These are phyloP conservation scores for Pocillopora verrucosa DNA, from an alignment of 64 coral and sea anemone genomes.

Conservation along the genomic window DNA sequence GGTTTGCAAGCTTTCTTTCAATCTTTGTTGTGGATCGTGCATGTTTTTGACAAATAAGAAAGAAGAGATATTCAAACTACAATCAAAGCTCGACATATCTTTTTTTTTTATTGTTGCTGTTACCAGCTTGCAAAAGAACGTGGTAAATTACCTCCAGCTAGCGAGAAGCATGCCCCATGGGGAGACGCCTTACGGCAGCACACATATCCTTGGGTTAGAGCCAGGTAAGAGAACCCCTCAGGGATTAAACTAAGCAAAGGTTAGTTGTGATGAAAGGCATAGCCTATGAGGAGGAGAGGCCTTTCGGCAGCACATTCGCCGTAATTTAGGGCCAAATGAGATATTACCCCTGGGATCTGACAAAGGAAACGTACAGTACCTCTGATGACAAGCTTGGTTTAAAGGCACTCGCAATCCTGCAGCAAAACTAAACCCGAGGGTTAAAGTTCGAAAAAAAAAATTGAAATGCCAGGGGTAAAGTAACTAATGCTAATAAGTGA, in stretches of 20 bases:
- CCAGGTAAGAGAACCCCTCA: not conserved
- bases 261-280: conserved; percentile 1
- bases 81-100: not conserved
- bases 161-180: conserved; percentile 35
- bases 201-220: conserved; percentile 47
- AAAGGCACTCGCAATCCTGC: no score
- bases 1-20: no score
- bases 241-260: not conserved
- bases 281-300: not conserved
- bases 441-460: no score
- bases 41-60: no score
- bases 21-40: no score
- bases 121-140: conserved; percentile 45
- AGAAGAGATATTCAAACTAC: not conserved
- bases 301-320: not conserved
- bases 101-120: not conserved
- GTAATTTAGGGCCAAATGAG: conserved; percentile 17
- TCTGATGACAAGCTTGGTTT: no score
- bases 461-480: not conserved
- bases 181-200: conserved; percentile 39
- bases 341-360: no score
- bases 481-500: no score
- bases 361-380: no score
- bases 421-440: no score
- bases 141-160: conserved; percentile 43